Conservation (phyloP, 35 echinoderm and acorn worm species). For the Hemicentrotus pulcherrimus region DNA sequence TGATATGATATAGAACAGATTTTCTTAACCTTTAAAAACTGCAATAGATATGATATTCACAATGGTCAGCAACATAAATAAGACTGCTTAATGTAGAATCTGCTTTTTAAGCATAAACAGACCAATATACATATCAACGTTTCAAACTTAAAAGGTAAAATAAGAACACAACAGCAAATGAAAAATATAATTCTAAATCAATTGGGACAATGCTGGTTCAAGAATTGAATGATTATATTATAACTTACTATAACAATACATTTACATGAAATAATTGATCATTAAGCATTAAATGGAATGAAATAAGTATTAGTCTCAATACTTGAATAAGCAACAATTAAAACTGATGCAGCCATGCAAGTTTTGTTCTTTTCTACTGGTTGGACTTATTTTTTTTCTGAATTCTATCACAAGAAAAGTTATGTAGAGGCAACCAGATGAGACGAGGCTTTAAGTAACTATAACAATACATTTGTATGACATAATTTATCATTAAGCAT, state of each 20-base stretch:
- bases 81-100: neutral
- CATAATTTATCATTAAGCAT: neutral
- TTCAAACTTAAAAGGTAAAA: neutral
- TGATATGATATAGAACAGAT: neutral
- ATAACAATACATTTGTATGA: neutral
- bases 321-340: neutral
- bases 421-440: too few species aligned
- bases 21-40: neutral
- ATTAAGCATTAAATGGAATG: neutral
- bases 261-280: neutral
- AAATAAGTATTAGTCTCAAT: neutral
- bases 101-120: neutral
- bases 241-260: neutral
- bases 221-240: neutral
- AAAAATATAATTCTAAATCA: neutral
- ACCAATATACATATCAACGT: neutral
- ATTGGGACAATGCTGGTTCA: neutral
- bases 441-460: neutral
- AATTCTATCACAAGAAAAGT: too few species aligned
- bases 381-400: neutral
- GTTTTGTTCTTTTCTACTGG: neutral
- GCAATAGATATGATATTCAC: neutral
- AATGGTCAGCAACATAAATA: neutral
- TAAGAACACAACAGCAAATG: neutral
- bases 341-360: neutral